Conservation (phyloP, 1,140 invertebrate genomes). For the Bilobella aurantiaca region DNA sequence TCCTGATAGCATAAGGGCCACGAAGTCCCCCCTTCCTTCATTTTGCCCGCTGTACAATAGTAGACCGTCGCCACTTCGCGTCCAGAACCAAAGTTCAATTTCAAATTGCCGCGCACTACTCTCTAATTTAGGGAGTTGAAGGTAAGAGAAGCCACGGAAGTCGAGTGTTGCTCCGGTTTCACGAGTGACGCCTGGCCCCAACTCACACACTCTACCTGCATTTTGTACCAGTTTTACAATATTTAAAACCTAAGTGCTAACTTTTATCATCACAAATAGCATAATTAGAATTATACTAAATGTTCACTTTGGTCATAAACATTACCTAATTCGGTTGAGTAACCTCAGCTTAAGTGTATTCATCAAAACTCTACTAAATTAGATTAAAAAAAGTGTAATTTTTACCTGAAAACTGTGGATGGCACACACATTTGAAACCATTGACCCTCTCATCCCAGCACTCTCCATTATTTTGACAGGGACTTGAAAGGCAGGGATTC, state of each 20-base stretch:
- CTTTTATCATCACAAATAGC: not conserved
- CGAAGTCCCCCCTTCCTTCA: slow-evolving; percentile 63
- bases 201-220: slow-evolving; percentile 60
- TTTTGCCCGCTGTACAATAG: slow-evolving; percentile 71
- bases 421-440: slow-evolving; percentile 43
- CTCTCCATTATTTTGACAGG: slow-evolving; percentile 67
- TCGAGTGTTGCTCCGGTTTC: slow-evolving; percentile 37
- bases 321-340: too few relatives aligned
- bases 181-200: slow-evolving; percentile 45
- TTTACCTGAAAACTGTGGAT: slow-evolving; percentile 43
- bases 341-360: too few relatives aligned
- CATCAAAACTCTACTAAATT: too few relatives aligned
- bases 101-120: slow-evolving; percentile 64
- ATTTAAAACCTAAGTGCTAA: not conserved
- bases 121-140: slow-evolving; percentile 63
- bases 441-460: slow-evolving; percentile 57
- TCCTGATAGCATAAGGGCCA: slow-evolving; percentile 67
- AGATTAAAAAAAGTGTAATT: too few relatives aligned
- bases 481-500: slow-evolving; percentile 64
- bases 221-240: not conserved
- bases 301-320: not conserved
- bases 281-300: not conserved
- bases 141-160: slow-evolving; percentile 60
- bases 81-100: slow-evolving; percentile 77
- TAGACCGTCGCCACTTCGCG: slow-evolving; percentile 62